These are phyloP conservation scores for Potorous gilbertii DNA, from an alignment of 2,797 vertebrate species.

Conservation along the genomic window DNA sequence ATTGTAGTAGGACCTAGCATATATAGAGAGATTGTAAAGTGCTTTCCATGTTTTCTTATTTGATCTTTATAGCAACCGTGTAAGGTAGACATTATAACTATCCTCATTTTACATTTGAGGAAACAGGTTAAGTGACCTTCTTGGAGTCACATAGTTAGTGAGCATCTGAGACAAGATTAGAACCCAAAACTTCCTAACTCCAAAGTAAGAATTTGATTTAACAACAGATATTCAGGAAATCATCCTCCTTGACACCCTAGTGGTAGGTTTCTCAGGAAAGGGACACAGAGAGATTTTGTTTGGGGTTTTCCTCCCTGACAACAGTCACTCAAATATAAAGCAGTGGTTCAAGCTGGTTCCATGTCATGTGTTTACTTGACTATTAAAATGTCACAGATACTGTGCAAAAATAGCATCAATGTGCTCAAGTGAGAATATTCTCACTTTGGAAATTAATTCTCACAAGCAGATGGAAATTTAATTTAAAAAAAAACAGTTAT, in stretches of 20 bases:
- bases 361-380: background rate
- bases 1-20: too few relatives aligned
- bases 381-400: background rate
- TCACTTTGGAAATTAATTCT: conserved; percentile 10
- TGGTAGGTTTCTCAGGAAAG: background rate
- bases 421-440: conserved; percentile 5
- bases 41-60: background rate
- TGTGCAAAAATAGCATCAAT: background rate
- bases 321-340: background rate
- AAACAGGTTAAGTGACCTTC: background rate
- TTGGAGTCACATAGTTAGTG: background rate
- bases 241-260: background rate
- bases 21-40: too few relatives aligned
- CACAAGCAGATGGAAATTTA: background rate
- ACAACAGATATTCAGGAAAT: background rate
- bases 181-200: background rate
- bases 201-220: background rate
- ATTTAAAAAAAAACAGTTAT: conserved; percentile 17
- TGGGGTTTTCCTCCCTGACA: background rate
- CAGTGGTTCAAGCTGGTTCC: background rate
- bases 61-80: too few relatives aligned
- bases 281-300: background rate
- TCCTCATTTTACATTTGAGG: background rate
- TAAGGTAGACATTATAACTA: background rate
- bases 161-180: background rate